phyloP scores from a whole-genome alignment of 2,797 vertebrate species.

The Pangasius krempfi region DNA sequence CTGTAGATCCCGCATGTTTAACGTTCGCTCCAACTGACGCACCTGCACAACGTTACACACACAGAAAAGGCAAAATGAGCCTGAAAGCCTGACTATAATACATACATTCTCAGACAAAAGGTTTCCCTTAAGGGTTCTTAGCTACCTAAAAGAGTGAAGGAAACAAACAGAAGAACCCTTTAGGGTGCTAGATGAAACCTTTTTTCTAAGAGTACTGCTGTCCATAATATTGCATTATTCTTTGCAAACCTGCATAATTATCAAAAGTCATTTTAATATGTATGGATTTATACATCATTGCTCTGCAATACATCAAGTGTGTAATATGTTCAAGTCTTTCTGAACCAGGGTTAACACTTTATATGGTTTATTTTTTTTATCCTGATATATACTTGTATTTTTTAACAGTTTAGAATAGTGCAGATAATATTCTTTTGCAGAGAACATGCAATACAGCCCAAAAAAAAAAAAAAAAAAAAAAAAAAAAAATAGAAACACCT shows the following conservation, averaged over 20 bases:
- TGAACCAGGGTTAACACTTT: neutral
- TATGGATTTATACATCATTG: neutral
- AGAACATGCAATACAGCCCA: neutral
- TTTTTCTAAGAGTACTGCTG: neutral
- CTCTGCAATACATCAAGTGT: neutral
- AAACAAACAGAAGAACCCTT: neutral
- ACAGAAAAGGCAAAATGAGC: neutral
- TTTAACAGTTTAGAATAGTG: neutral
- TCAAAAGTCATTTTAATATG: neutral
- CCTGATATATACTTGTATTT: neutral
- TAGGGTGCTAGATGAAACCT: neutral
- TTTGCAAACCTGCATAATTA: neutral
- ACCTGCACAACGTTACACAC: constrained; percentile 69
- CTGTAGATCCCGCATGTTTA: constrained; percentile 86
- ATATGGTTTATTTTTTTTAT: neutral
- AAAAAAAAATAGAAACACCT: constrained; percentile 51
- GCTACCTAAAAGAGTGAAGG: neutral
- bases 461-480: neutral
- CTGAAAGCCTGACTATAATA: neutral
- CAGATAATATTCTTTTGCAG: neutral
- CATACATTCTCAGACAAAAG: neutral
- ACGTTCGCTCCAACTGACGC: constrained; percentile 86
- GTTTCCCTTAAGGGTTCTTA: neutral
- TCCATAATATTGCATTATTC: neutral
- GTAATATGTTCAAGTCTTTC: neutral